A percentile compares a stretch with the other conserved stretches of the same genome.
Evolutionary conservation across 1,140 invertebrate genomes (phyloP).

Genomic region (Achroia grisella): DNA sequence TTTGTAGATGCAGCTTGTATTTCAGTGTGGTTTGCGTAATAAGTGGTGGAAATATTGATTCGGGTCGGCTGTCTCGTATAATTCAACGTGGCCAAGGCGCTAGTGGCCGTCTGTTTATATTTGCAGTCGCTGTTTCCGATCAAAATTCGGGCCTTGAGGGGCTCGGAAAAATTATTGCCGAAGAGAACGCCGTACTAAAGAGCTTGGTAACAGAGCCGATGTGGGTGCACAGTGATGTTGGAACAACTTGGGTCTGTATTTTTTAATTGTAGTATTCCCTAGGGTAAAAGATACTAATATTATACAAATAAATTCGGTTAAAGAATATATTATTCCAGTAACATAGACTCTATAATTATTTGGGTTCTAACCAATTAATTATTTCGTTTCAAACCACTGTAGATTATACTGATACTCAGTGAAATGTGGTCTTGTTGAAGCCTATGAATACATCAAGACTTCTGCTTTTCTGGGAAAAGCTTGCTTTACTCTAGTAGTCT

Average conservation of each 20-base stretch:
- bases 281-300: too few relatives aligned
- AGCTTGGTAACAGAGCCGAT: slow-evolving; percentile 57
- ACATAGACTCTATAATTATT: too few relatives aligned
- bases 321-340: too few relatives aligned
- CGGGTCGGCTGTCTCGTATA: slow-evolving; percentile 33
- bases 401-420: too few relatives aligned
- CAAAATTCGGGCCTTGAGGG: slow-evolving; percentile 36
- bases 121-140: slow-evolving; percentile 47
- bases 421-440: too few relatives aligned
- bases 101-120: slow-evolving; percentile 39
- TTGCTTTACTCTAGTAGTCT: too few relatives aligned
- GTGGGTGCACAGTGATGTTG: slow-evolving; percentile 53
- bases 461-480: too few relatives aligned
- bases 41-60: slow-evolving; percentile 54
- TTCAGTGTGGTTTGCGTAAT: slow-evolving; percentile 51
- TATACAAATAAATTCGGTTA: too few relatives aligned
- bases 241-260: slow-evolving; percentile 45
- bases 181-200: slow-evolving; percentile 47
- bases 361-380: too few relatives aligned
- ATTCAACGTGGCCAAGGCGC: slow-evolving; percentile 55
- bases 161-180: slow-evolving; percentile 40
- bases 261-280: too few relatives aligned
- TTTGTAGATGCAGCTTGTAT: background rate
- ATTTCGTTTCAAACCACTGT: too few relatives aligned
- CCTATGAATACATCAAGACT: too few relatives aligned